phyloP scores from a whole-genome alignment of 2,888 invertebrate species.

The Cephus spinipes region DNA sequence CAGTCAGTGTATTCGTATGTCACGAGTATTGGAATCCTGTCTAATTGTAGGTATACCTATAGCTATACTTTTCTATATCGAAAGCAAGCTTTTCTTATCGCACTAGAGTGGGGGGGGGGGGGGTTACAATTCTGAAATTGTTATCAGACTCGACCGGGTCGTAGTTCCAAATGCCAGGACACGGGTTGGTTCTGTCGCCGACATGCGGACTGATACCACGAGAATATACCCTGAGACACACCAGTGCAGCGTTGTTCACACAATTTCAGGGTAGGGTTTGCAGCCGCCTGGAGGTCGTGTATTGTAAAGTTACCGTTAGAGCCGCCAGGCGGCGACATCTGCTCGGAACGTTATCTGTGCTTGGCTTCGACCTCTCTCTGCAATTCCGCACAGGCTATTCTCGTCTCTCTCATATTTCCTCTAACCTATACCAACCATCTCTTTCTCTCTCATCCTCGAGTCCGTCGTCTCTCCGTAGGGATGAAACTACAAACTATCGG shows the following conservation, averaged over 20 bases:
- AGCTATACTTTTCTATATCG: background rate
- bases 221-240: constrained; percentile 18
- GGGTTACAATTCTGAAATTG: background rate
- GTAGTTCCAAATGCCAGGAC: constrained; percentile 18
- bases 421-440: constrained; percentile 14
- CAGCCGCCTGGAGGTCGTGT: constrained; percentile 25
- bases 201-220: constrained; percentile 45
- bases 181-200: constrained; percentile 34
- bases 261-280: background rate
- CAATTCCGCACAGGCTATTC: constrained; percentile 18
- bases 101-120: background rate
- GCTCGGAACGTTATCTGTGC: constrained; percentile 57
- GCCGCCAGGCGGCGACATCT: constrained; percentile 54
- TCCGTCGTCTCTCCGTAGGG: constrained; percentile 19
- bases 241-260: constrained; percentile 15
- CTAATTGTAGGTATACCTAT: too few species aligned
- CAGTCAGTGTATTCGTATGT: background rate
- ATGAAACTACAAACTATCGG: constrained; percentile 41
- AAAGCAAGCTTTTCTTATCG: background rate
- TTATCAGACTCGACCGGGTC: constrained; percentile 24
- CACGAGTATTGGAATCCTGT: background rate
- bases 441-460: constrained; percentile 13
- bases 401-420: constrained; percentile 6
- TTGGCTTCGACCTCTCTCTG: constrained; percentile 15
- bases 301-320: constrained; percentile 46